Base-by-base conservation (phyloP, 2,113 vertebrate genomes). In the Speoplatyrhinus poulsoni region DNA sequence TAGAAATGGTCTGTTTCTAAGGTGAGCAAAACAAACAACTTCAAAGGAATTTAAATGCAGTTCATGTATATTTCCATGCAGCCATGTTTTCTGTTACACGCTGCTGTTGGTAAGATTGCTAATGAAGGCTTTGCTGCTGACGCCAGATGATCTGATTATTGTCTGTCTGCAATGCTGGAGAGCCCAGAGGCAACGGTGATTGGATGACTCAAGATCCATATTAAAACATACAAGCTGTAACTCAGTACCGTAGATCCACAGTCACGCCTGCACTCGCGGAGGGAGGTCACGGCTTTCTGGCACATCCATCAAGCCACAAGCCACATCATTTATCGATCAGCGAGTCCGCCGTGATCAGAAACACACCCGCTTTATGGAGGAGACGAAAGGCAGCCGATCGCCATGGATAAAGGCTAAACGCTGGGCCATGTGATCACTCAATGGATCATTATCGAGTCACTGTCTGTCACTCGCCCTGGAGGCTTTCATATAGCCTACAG, bases 11-110 rank as follows among this genome's bases (percentile, higher is more conserved):
- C 63, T 67, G 79, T 90, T 91, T 88, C 87, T 85, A 90, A 90
- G 88, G 89, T 91, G 86, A 83, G 85, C 83, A 83, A 87, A 91
- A 90, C 89, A 90, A 90, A 89, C 88, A 85, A 81, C 91, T 88
- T 92, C 87, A 92, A 90, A 90, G 81, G 85, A 86, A 91, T 89
- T 83, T 70, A 85, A 91, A 88, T 88, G 85, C 69, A 83, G 16
- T 68, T 74, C 58, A 87, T 90, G 82, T 85, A 86, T 87, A 90
- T 90, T 36, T 67, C 69, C 69, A 70, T 11, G 55, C 84, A 69
- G 81, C 87, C 80, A 72, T 81, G 79, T 76, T 79, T 87, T 69
- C 79, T 84, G 76, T 63, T 16, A 71, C 82, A 6, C 6, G 81
- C 80, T 73, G 83, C 13, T 8, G 36, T 46, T 63, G 60, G 47